Evolutionary conservation across 2,888 invertebrate genomes (phyloP), one percentile per base, ranked within the genome.

Genomic region (Lycia hirtaria): DNA sequence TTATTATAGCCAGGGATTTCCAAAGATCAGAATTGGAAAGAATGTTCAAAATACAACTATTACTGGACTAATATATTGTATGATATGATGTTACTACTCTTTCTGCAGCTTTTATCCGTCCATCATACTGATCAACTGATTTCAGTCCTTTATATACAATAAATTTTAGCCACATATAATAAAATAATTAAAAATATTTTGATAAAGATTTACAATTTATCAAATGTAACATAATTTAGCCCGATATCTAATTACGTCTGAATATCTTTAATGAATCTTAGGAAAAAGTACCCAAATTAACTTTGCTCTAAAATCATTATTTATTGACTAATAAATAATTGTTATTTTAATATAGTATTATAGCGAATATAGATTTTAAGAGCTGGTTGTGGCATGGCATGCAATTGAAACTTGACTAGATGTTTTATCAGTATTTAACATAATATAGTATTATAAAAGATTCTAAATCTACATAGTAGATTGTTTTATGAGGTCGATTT

Each of bases 1-100:
- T 92, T 65, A 90, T 92, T 32, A 88, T 86, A 67, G 83, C 87
- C 37, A 85, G 85, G 48, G 85, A 86, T 64, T 92, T 92, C 60
- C 87, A 89, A 68, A 82, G 88, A 72, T 72, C 83, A 65, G 92
- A 92, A 68, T 71, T 92, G 72, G 88, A 91, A 65, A 88, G 88
- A 76, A 83, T 92, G 83, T 92, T 91, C 71, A 81, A 87, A 67
- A 92, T 92, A 78, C 88, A 92, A 70, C 76, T 92, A 67, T 73
- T 92, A 61, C 81, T 92, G 53, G 92, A 92, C 83, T 92, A 69
- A 92, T n/a, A 82, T 92, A 69, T 85, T 67, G 60, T 62, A 5
- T 48, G 24, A 1, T 19, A 35, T 19, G 32, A 45, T 33, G 35
- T 17, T 35, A 30, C 30, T 37, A 28, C 55, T 56, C 5, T 3